Conservation (phyloP, 2,888 invertebrate species). For the Oithona nana region DNA sequence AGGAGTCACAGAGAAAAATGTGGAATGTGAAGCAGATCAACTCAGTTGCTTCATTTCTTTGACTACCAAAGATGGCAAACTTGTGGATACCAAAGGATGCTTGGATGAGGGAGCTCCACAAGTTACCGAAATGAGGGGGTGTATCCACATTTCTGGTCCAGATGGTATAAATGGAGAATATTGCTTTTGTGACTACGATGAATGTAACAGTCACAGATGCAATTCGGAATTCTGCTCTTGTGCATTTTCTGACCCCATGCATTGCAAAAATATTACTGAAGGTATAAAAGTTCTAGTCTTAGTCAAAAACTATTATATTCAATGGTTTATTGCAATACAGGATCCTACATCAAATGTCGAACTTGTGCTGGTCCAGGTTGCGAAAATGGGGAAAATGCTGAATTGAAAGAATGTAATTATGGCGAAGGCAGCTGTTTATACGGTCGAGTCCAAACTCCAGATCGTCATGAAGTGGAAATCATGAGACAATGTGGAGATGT, state of each 20-base stretch:
- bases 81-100: background rate
- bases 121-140: too few species aligned
- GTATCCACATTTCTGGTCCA: too few species aligned
- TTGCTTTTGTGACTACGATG: background rate
- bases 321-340: too few species aligned
- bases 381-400: background rate
- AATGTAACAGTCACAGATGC: background rate
- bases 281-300: too few species aligned
- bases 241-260: background rate
- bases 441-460: background rate
- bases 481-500: background rate
- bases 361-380: background rate
- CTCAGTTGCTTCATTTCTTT: background rate
- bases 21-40: background rate
- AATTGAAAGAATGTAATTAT: background rate
- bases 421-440: background rate
- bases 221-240: background rate
- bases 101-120: too few species aligned
- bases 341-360: too few species aligned
- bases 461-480: background rate
- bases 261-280: background rate
- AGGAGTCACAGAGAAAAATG: background rate
- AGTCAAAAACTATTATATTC: too few species aligned
- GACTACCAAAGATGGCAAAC: background rate
- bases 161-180: background rate